Percentiles rank a stretch among this genome's conserved stretches.
These are phyloP conservation scores for Pinctada fucata DNA, from an alignment of 2,888 invertebrate species.

Conservation along the genomic window DNA sequence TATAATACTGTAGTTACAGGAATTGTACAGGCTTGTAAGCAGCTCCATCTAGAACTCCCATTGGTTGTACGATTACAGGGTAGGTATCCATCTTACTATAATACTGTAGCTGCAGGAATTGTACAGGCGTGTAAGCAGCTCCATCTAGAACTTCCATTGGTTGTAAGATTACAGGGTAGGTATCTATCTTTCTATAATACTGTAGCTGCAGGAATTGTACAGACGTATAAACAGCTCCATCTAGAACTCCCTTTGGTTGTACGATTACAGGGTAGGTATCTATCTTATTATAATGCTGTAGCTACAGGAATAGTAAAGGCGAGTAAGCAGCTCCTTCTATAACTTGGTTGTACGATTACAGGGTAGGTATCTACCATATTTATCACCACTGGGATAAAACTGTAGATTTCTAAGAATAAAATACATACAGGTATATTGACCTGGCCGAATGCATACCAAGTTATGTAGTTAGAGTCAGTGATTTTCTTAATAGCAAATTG, in stretches of 20 bases:
- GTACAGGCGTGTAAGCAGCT: constrained; percentile 90
- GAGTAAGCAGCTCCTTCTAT: constrained; percentile 86
- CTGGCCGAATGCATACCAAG: too few species aligned
- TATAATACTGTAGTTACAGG: constrained; percentile 97
- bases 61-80: constrained; percentile 96
- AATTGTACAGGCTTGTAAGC: constrained; percentile 91
- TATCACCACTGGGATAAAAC: too few species aligned
- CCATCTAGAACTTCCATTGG: constrained; percentile 89
- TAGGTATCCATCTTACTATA: constrained; percentile 69
- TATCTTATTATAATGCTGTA: constrained; percentile 85
- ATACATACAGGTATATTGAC: too few species aligned
- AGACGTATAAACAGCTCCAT: constrained; percentile 88
- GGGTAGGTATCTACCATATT: constrained; percentile 81
- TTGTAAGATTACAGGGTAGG: constrained; percentile 94
- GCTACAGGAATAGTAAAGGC: constrained; percentile 96
- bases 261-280: constrained; percentile 88
- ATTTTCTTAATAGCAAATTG: too few species aligned
- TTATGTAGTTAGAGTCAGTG: too few species aligned
- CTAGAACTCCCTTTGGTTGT: constrained; percentile 93
- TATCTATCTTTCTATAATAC: constrained; percentile 89
- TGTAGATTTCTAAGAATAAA: too few species aligned
- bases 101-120: too few species aligned
- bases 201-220: constrained; percentile 95
- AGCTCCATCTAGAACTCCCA: constrained; percentile 88
- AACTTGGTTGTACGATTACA: constrained; percentile 94